Evolutionary conservation across 1,140 invertebrate species (phyloP).

Genomic region (Megathymus violae): DNA sequence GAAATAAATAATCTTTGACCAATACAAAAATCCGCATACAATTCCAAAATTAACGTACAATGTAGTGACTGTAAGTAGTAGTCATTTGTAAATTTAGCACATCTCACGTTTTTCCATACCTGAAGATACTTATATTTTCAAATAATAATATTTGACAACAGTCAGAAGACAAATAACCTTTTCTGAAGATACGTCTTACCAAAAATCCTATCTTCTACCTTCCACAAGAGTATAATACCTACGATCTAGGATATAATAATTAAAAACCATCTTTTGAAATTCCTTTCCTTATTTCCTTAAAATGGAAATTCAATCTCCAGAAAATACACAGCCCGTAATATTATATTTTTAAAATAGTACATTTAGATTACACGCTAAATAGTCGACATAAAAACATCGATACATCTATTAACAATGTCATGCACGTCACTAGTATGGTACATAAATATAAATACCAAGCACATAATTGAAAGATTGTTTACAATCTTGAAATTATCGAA

Average conservation of each 20-base stretch:
- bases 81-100: not conserved
- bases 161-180: conserved; percentile 1
- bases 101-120: not conserved
- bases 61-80: not conserved
- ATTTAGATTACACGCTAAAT: conserved; percentile 6
- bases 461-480: not conserved
- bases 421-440: not conserved
- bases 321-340: conserved; percentile 20
- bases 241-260: conserved; percentile 12
- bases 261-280: conserved; percentile 4
- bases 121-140: not conserved
- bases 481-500: conserved; percentile 2
- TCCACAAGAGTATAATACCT: conserved; percentile 10
- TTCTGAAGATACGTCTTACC: conserved; percentile 10
- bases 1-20: too few species aligned
- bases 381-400: conserved; percentile 7
- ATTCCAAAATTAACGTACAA: not conserved
- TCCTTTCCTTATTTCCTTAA: conserved; percentile 27
- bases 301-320: conserved; percentile 29
- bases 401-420: not conserved
- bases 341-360: conserved; percentile 8
- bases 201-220: conserved; percentile 19
- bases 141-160: conserved; percentile 9
- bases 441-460: conserved; percentile 14
- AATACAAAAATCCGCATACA: not conserved